Base-by-base conservation (phyloP, 1,140 invertebrate genomes). In the Pseudomyrmex flavicornis region DNA sequence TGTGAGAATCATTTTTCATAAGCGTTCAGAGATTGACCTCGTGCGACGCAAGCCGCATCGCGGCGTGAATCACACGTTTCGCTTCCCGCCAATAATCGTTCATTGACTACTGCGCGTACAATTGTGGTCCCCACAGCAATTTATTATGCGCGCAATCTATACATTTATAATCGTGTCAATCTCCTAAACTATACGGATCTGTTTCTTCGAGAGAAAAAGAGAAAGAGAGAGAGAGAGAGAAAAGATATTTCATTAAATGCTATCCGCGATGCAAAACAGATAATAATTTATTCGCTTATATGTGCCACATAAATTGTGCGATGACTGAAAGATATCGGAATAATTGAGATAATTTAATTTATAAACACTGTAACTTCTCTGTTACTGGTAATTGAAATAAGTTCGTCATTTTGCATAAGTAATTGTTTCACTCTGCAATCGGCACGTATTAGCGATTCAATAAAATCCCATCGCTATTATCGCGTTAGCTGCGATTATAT, bases 211-310 rank as follows among this genome's bases (percentile, higher is more conserved):
- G 35, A 35, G 35, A 35, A 35, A 35, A 5, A 35, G 35, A 5
- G 26, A 35, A 5, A 35, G 35, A 35, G 35, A 26, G 26, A 26
- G 26, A 26, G 20, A 22, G 20, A 7, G 5, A 35, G 26, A 35
- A 0, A 35, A 15, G 52, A 61, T 59, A 70, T 80, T 69, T 61
- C 48, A 80, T 80, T 70, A 48, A 70, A 12, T 59, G 26, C 35
- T 46, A 5, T 35, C 35, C 35, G 35, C 3, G 20, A 70, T 15
- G 9, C 12, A 20, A 58, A 58, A 3, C n/a, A 69, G 62, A 69
- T 56, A 68, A 46, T 26, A 54, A 61, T 50, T 72, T 17, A 50
- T 59, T 72, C 10, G 20, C 35, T 9, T 17, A 58, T 59, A 10
- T 10, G 8, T 46, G 17, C 1, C 20, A 5, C 22, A 20, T 54